Conservation (phyloP, 2,113 vertebrate genomes). For the Scytalopus superciliaris region DNA sequence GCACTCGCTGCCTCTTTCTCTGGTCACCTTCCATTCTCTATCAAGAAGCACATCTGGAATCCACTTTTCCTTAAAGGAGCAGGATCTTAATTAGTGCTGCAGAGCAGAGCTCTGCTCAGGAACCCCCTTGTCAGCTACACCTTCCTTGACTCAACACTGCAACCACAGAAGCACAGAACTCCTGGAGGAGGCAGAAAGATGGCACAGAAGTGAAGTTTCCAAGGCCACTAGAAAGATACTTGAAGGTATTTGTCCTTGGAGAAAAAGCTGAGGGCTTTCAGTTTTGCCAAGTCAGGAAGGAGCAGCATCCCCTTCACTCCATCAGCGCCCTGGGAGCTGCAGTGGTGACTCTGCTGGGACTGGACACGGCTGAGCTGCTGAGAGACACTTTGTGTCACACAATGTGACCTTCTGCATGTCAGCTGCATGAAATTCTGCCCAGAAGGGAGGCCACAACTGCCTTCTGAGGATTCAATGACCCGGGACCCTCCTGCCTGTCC, state of each 20-base stretch:
- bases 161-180: not conserved
- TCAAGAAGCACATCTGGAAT: not conserved
- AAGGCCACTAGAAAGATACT: not conserved
- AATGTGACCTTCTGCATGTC: not conserved
- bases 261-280: not conserved
- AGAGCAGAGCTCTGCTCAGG: not conserved
- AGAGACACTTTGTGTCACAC: not conserved
- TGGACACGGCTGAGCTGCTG: not conserved
- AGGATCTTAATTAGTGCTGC: not conserved
- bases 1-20: not conserved
- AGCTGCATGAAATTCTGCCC: not conserved
- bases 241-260: not conserved
- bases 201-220: not conserved
- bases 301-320: not conserved
- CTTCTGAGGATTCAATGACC: not conserved
- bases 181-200: not conserved
- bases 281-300: not conserved
- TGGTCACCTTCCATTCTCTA: not conserved
- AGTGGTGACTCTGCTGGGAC: not conserved
- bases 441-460: not conserved
- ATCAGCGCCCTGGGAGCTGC: not conserved
- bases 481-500: not conserved
- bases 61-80: not conserved
- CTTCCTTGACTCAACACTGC: not conserved
- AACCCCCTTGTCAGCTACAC: not conserved